Conservation (phyloP, 2,113 vertebrate species). For the Alexandromys fortis region DNA sequence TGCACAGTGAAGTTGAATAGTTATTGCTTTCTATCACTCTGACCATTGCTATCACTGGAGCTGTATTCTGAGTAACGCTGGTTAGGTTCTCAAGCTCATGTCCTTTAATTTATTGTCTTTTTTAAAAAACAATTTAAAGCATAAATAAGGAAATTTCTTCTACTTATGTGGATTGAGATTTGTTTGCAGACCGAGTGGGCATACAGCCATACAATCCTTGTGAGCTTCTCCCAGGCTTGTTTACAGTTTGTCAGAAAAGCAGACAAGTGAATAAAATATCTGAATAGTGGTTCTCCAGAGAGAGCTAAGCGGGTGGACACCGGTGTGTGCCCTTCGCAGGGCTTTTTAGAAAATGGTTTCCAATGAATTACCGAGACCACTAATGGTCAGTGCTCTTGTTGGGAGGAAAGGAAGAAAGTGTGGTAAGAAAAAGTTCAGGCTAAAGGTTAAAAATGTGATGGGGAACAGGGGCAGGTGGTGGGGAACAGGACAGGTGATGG, state of each 20-base stretch:
- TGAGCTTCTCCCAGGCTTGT: not conserved
- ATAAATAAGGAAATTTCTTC: not conserved
- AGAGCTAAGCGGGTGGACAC: not conserved
- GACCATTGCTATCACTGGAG: not conserved
- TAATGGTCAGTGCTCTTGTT: not conserved
- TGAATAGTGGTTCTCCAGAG: not conserved
- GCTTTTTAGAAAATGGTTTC: not conserved
- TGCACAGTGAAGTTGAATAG: not conserved
- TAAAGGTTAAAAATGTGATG: too few species aligned
- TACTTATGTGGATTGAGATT: not conserved
- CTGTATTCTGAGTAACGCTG: not conserved
- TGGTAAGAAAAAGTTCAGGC: not conserved
- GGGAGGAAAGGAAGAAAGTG: not conserved
- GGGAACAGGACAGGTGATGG: too few species aligned
- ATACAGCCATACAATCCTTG: not conserved
- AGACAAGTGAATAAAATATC: not conserved
- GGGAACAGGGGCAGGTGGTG: too few species aligned
- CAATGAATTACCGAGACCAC: not conserved
- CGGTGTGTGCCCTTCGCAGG: not conserved
- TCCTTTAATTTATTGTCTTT: not conserved
- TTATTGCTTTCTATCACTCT: constrained; percentile 14
- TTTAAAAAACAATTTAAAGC: not conserved
- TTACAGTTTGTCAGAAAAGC: not conserved
- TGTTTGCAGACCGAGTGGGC: not conserved
- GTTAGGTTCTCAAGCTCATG: not conserved